Percentiles rank a stretch among this genome's conserved stretches.
Conservation (phyloP, 1,140 invertebrate genomes). For the Plectrocnemia conspersa region DNA sequence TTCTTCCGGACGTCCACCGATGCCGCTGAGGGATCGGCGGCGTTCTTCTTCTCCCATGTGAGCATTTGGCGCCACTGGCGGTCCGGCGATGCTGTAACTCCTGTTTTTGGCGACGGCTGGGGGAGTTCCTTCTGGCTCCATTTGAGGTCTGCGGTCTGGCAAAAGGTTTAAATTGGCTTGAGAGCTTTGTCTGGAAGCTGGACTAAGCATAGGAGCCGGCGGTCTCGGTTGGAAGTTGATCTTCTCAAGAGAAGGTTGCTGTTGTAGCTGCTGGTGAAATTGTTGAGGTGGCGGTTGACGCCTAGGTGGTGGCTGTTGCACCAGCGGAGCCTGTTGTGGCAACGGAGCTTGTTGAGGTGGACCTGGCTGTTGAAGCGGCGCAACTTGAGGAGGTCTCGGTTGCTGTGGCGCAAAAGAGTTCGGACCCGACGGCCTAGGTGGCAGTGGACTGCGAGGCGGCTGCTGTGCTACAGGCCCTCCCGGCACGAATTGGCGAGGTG, state of each 20-base stretch:
- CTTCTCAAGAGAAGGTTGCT: conserved; percentile 21
- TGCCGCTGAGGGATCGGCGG: conserved; percentile 45
- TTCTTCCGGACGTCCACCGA: conserved; percentile 44
- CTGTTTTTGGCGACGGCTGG: conserved; percentile 44
- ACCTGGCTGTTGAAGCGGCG: conserved; percentile 39
- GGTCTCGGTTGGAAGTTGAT: conserved; percentile 27
- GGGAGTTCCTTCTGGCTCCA: conserved; percentile 29
- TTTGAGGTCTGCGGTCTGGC: conserved; percentile 10
- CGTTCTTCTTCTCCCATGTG: conserved; percentile 48
- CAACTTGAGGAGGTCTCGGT: conserved; percentile 41
- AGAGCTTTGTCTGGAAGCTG: conserved; percentile 44
- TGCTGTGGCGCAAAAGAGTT: conserved; percentile 42
- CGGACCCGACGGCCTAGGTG: conserved; percentile 37
- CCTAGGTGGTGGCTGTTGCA: conserved; percentile 33
- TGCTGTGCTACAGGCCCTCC: conserved; percentile 29
- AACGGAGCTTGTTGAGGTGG: conserved; percentile 39
- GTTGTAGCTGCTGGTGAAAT: too few relatives aligned
- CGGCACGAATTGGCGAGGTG: conserved; percentile 31
- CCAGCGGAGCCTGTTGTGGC: conserved; percentile 9
- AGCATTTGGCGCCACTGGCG: conserved; percentile 44
- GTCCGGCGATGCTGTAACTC: conserved; percentile 50
- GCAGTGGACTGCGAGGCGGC: conserved; percentile 34
- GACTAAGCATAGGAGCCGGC: conserved; percentile 36
- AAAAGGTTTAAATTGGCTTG: conserved; percentile 39
- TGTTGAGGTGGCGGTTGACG: conserved; percentile 33